Conservation (phyloP, 2,113 vertebrate species). For the Pteronura brasiliensis region DNA sequence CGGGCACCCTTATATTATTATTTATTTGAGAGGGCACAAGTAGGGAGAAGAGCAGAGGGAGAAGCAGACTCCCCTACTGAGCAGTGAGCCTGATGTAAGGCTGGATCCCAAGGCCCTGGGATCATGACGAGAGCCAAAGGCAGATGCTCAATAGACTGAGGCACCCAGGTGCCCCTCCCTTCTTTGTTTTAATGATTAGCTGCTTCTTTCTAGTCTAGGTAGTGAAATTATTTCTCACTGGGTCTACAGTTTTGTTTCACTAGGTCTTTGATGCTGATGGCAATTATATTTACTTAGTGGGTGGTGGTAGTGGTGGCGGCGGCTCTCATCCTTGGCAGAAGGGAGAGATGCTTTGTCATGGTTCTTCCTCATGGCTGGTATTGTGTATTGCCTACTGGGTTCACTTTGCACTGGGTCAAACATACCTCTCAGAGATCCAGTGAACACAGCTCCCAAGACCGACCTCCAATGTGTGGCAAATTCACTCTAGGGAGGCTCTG, state of each 20-base stretch:
- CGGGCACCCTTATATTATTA: no score
- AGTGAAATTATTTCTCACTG: not conserved
- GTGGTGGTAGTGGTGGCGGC: no score
- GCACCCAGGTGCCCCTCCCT: not conserved
- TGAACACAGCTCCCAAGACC: not conserved
- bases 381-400: not conserved
- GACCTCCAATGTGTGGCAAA: rapidly evolving
- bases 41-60: not conserved
- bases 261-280: not conserved
- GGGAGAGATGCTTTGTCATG: not conserved
- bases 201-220: not conserved
- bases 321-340: not conserved
- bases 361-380: not conserved
- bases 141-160: not conserved
- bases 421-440: not conserved
- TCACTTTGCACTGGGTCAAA: not conserved
- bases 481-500: not conserved
- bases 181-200: not conserved
- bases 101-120: not conserved
- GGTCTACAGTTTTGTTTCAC: not conserved
- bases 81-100: not conserved
- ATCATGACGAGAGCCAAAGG: not conserved
- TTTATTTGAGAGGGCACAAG: not conserved
- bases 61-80: not conserved
- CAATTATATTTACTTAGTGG: not conserved